phyloP scores from a whole-genome alignment of 35 echinoderm and acorn worm species.

The Strongylocentrotus purpuratus region DNA sequence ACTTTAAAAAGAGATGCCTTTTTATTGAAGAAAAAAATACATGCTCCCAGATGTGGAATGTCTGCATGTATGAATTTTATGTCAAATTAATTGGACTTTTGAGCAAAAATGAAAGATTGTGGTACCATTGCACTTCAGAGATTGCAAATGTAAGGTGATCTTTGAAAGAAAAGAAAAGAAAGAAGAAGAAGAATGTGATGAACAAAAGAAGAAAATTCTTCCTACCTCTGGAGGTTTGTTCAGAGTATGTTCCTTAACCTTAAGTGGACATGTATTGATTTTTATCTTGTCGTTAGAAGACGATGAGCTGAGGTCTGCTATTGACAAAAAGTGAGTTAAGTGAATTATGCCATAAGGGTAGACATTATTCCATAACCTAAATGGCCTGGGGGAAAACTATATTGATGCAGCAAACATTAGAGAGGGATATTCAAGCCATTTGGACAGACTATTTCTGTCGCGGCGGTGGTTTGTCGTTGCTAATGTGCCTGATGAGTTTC shows the following conservation, averaged over 20 bases:
- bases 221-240: background rate
- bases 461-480: too few species aligned
- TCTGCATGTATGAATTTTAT: too few species aligned
- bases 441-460: background rate
- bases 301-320: background rate
- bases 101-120: background rate
- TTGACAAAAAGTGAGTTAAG: background rate
- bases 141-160: too few species aligned
- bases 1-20: too few species aligned
- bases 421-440: background rate
- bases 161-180: background rate
- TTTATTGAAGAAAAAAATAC: too few species aligned
- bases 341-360: conserved; percentile 5
- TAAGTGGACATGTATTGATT: background rate
- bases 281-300: background rate
- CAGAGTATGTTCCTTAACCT: background rate
- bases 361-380: background rate
- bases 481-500: too few species aligned
- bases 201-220: background rate
- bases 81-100: background rate
- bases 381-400: background rate
- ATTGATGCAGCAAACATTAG: background rate
- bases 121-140: too few species aligned
- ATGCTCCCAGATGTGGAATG: too few species aligned
- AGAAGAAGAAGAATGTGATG: background rate